phyloP scores from a whole-genome alignment of 2,888 invertebrate species.

The Frankliniella intonsa region DNA sequence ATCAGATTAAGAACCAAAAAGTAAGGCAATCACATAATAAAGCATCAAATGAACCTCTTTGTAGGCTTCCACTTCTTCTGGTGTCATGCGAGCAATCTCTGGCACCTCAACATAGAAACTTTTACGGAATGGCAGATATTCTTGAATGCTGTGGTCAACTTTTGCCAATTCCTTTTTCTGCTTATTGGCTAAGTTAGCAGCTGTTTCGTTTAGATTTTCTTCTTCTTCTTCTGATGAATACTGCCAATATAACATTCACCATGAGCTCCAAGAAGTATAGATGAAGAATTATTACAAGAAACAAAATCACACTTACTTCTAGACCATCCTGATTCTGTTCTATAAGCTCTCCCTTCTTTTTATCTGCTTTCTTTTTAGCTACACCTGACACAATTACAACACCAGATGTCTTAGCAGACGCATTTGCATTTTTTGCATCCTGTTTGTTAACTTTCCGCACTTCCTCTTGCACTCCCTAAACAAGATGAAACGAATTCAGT shows the following conservation, averaged over 20 bases:
- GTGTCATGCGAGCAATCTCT: conserved; percentile 87
- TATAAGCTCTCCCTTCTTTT: conserved; percentile 94
- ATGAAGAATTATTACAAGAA: neutral
- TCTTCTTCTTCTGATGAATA: conserved; percentile 97
- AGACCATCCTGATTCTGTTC: conserved; percentile 97
- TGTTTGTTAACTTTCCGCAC: conserved; percentile 74
- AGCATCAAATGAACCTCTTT: conserved; percentile 50
- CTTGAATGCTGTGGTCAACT: conserved; percentile 82
- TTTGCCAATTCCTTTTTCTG: conserved; percentile 88
- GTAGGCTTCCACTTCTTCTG: conserved; percentile 79
- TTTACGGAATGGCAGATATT: conserved; percentile 86
- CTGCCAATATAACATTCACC: conserved; percentile 45
- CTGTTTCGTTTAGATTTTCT: conserved; percentile 87
- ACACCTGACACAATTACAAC: conserved; percentile 79
- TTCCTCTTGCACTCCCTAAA: conserved; percentile 63
- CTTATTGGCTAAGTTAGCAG: conserved; percentile 82
- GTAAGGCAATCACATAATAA: neutral
- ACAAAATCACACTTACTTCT: conserved; percentile 50
- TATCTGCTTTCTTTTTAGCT: conserved; percentile 68
- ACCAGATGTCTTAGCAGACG: conserved; percentile 49
- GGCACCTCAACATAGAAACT: conserved; percentile 97
- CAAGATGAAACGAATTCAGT: conserved; percentile 34
- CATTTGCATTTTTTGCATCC: conserved; percentile 54
- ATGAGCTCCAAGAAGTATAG: conserved; percentile 2
- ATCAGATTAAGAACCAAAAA: conserved; percentile 15